phyloP scores from a whole-genome alignment of 2,888 invertebrate genomes.

The Drosophila robusta region DNA sequence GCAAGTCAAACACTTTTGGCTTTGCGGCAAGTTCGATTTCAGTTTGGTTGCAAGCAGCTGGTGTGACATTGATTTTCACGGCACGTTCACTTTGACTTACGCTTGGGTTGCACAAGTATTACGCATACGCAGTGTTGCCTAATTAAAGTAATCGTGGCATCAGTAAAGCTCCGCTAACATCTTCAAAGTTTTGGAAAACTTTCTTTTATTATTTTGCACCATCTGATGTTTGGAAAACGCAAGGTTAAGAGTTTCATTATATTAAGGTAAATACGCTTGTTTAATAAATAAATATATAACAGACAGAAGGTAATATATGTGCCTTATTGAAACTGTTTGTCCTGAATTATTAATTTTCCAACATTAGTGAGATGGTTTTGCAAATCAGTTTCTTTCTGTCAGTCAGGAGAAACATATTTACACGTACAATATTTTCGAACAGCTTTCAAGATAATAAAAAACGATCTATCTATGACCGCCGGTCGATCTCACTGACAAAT shows the following conservation, averaged over 20 bases:
- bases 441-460: too few relatives aligned
- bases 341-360: too few relatives aligned
- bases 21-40: slow-evolving; percentile 35
- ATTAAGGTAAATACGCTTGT: too few relatives aligned
- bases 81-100: slow-evolving; percentile 52
- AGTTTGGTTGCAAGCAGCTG: slow-evolving; percentile 23
- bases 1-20: slow-evolving; percentile 36
- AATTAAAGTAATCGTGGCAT: slow-evolving; percentile 61
- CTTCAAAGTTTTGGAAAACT: slow-evolving; percentile 37
- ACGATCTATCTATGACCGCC: too few relatives aligned
- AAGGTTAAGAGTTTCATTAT: slow-evolving; percentile 16
- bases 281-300: too few relatives aligned
- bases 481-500: too few relatives aligned
- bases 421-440: too few relatives aligned
- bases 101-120: slow-evolving; percentile 22
- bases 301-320: too few relatives aligned
- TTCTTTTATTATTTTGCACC: slow-evolving; percentile 21
- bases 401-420: too few relatives aligned
- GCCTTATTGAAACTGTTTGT: too few relatives aligned
- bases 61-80: slow-evolving; percentile 28
- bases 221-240: slow-evolving; percentile 35
- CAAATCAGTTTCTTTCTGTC: too few relatives aligned
- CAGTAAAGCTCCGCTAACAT: slow-evolving; percentile 37
- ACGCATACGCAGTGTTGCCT: slow-evolving; percentile 61
- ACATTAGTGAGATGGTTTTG: too few relatives aligned